A percentile compares a stretch with the other conserved stretches of the same genome.
These are phyloP conservation scores for Lomographa bimaculata DNA, from an alignment of 2,888 invertebrate species.

Conservation along the genomic window DNA sequence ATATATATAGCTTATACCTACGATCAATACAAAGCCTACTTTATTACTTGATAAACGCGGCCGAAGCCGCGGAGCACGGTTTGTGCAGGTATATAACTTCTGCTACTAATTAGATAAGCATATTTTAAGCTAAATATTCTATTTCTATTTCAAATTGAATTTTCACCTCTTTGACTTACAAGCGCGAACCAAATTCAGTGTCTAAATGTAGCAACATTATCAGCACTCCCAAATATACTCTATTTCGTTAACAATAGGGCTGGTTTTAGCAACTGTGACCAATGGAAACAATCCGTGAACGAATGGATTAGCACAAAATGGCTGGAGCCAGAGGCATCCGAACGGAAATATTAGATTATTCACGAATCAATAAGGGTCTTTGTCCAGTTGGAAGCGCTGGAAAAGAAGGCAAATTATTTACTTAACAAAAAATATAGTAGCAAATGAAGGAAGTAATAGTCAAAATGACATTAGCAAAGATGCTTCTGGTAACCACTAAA, in stretches of 20 bases:
- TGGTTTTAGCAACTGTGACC: conserved; percentile 3
- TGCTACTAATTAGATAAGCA: too few relatives aligned
- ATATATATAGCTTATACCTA: too few relatives aligned
- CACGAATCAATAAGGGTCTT: conserved; percentile 43
- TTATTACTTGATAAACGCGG: too few relatives aligned
- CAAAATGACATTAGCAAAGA: too few relatives aligned
- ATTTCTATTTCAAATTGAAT: conserved; percentile 9
- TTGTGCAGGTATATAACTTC: too few relatives aligned
- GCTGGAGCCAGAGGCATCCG: conserved; percentile 36
- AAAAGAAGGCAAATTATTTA: conserved; percentile 4
- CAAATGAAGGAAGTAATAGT: too few relatives aligned
- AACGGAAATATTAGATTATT: conserved; percentile 53
- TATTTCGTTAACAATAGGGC: not conserved
- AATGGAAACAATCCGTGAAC: conserved; percentile 24
- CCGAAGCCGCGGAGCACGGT: too few relatives aligned
- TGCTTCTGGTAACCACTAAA: too few relatives aligned
- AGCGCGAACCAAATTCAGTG: conserved; percentile 8
- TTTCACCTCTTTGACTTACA: conserved; percentile 13
- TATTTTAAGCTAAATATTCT: too few relatives aligned
- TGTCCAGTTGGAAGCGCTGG: conserved; percentile 8
- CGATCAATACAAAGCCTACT: too few relatives aligned
- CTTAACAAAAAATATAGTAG: too few relatives aligned
- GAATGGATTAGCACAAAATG: conserved; percentile 34
- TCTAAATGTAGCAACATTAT: conserved; percentile 1
- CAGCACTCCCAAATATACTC: not conserved